A percentile compares a stretch with the other conserved stretches of the same genome.
These are phyloP conservation scores for Megaustenia siamemsis DNA, from an alignment of 2,888 invertebrate genomes.

Conservation along the genomic window DNA sequence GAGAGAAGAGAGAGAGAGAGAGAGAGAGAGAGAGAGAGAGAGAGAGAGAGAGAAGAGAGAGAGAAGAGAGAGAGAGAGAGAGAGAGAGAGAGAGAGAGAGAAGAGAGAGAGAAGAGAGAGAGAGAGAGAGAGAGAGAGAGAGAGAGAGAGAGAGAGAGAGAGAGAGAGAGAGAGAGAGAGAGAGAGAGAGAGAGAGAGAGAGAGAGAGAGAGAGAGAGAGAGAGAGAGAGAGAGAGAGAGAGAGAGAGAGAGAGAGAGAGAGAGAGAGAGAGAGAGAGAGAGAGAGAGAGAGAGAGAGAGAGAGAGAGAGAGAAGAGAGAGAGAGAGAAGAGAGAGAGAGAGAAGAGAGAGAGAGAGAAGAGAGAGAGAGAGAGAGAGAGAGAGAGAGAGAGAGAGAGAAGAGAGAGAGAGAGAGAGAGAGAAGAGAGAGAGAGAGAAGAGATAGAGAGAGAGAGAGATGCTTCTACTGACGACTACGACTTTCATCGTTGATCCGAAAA, in stretches of 20 bases:
- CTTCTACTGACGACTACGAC: too few species aligned
- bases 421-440: neutral
- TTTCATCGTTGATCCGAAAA: too few species aligned
- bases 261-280: slow-evolving; percentile 4
- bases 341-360: neutral
- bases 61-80: neutral
- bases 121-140: neutral
- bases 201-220: neutral
- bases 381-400: neutral
- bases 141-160: slow-evolving; percentile 5
- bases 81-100: slow-evolving; percentile 31
- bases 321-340: neutral
- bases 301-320: neutral
- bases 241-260: neutral
- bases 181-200: too few species aligned
- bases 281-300: neutral
- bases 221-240: neutral
- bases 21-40: neutral
- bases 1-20: too few species aligned
- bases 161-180: neutral
- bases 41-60: neutral
- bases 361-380: neutral
- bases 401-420: neutral
- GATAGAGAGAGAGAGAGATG: neutral
- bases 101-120: neutral